A percentile compares a stretch with the other conserved stretches of the same genome.
phyloP scores from a whole-genome alignment of 2,888 invertebrate genomes.

The Napeogenes sylphis region DNA sequence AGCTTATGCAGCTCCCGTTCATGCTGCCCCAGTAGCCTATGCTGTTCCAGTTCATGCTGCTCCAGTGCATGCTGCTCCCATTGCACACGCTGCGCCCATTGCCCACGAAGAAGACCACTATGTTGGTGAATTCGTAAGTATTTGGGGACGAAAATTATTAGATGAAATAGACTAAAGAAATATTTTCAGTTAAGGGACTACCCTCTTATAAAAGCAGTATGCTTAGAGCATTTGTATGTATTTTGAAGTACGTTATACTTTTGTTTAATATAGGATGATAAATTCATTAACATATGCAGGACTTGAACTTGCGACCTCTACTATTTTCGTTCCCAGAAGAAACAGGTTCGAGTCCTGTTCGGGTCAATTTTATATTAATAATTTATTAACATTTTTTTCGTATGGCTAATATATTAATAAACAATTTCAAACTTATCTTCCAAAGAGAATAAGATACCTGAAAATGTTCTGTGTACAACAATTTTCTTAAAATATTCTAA shows the following conservation, averaged over 20 bases:
- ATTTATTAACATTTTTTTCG: too few species aligned
- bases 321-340: too few species aligned
- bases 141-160: not conserved
- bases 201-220: not conserved
- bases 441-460: not conserved
- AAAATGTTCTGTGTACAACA: too few species aligned
- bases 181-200: not conserved
- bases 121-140: constrained; percentile 69
- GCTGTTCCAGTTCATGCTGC: constrained; percentile 38
- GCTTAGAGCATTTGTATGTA: too few species aligned
- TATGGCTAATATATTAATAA: not conserved
- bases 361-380: too few species aligned
- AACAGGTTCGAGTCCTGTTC: too few species aligned
- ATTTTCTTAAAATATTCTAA: not conserved
- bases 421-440: not conserved
- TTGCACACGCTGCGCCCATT: constrained; percentile 39
- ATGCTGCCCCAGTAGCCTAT: constrained; percentile 37
- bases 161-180: not conserved
- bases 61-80: constrained; percentile 37
- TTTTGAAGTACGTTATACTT: too few species aligned
- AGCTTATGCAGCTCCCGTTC: constrained; percentile 34
- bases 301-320: too few species aligned
- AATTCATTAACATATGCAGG: too few species aligned
- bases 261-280: too few species aligned
- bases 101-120: constrained; percentile 59